phyloP scores from a whole-genome alignment of 2,888 invertebrate species.

The Xestia xanthographa region DNA sequence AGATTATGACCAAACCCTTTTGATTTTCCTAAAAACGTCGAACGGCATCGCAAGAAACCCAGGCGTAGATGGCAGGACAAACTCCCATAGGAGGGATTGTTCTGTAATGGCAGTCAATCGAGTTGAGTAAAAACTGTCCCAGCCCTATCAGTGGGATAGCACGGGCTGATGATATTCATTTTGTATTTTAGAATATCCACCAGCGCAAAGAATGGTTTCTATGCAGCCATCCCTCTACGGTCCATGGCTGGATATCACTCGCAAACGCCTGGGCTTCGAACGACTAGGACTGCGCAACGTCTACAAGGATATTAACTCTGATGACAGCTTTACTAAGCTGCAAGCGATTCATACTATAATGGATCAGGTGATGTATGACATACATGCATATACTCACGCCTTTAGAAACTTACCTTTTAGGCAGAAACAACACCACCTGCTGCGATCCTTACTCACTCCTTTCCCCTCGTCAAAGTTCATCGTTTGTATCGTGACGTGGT shows the following conservation, averaged over 20 bases:
- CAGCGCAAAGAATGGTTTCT: slow-evolving; percentile 81
- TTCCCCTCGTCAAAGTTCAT: neutral
- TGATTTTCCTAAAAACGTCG: neutral
- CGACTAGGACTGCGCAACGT: slow-evolving; percentile 81
- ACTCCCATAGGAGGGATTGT: neutral
- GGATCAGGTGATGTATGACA: slow-evolving; percentile 77
- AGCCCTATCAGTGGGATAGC: neutral
- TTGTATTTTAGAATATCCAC: slow-evolving; percentile 63
- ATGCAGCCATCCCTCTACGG: slow-evolving; percentile 87
- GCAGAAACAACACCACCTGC: neutral
- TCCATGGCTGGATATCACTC: slow-evolving; percentile 82
- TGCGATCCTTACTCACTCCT: neutral
- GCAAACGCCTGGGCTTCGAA: slow-evolving; percentile 82
- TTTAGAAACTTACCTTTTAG: too few species aligned
- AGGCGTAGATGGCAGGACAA: neutral
- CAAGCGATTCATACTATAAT: slow-evolving; percentile 84
- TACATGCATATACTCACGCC: too few species aligned
- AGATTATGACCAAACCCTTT: neutral
- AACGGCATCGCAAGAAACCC: neutral
- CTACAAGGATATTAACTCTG: slow-evolving; percentile 80
- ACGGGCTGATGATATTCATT: neutral
- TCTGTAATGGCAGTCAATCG: neutral
- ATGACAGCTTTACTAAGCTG: slow-evolving; percentile 78
- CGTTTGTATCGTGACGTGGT: too few species aligned
- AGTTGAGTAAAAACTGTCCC: neutral